phyloP scores from a whole-genome alignment of 2,113 vertebrate species.

The Muntiacus muntjak region DNA sequence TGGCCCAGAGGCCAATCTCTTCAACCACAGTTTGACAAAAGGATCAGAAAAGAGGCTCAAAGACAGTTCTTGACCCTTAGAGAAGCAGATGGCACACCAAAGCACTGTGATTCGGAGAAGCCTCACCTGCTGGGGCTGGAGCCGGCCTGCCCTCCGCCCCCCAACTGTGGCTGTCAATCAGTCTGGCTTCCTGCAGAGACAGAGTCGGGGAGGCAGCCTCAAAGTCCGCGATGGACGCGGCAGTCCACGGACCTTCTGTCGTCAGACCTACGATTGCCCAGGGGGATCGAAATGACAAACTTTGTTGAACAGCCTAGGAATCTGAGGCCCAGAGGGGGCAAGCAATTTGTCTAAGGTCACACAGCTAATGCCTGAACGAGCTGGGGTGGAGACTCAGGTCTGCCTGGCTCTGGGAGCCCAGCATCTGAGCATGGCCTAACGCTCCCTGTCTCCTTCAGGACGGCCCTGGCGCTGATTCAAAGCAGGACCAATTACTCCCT shows the following conservation, averaged over 20 bases:
- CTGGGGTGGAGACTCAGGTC: background rate
- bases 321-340: constrained; percentile 4
- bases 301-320: background rate
- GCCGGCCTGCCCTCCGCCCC: background rate
- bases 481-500: background rate
- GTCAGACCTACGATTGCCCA: fast-evolving
- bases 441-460: background rate
- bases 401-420: background rate
- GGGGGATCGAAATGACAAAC: background rate
- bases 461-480: background rate
- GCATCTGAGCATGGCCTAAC: background rate
- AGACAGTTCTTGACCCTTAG: background rate
- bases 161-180: fast-evolving
- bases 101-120: background rate
- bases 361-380: background rate
- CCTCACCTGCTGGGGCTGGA: fast-evolving
- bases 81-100: fast-evolving
- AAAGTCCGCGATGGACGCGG: fast-evolving
- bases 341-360: background rate
- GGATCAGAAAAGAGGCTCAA: background rate
- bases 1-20: background rate
- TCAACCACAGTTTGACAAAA: background rate
- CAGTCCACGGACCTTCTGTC: background rate
- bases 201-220: background rate
- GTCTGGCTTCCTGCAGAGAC: background rate